A percentile compares a stretch with the other conserved stretches of the same genome.
Evolutionary conservation across 2,113 vertebrate species (phyloP).

Genomic region (Sakesphorus luctuosus): DNA sequence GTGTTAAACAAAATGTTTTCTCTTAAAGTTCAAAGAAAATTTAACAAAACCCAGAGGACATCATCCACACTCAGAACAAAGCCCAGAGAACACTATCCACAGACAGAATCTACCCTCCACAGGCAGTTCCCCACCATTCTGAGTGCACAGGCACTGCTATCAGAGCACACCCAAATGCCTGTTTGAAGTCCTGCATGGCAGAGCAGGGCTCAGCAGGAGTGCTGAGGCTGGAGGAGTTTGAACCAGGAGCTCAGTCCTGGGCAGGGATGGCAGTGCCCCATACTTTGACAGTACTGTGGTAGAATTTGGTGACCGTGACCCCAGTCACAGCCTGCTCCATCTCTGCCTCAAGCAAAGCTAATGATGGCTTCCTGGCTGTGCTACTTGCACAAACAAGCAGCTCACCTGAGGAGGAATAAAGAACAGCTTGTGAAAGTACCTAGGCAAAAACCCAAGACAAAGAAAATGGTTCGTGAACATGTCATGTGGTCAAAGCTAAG

Average conservation of each 20-base stretch:
- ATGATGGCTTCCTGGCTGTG: background rate
- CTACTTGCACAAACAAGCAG: background rate
- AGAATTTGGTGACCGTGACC: background rate
- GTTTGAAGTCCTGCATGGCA: rapidly evolving
- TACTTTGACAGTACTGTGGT: rapidly evolving
- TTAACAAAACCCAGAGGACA: background rate
- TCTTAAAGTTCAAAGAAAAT: background rate
- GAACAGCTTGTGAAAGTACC: background rate
- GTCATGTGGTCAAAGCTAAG: background rate
- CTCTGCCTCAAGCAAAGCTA: background rate
- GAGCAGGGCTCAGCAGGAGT: background rate
- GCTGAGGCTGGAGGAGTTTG: background rate
- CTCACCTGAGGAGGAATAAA: background rate
- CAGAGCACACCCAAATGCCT: background rate
- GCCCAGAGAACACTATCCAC: background rate
- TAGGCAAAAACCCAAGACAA: background rate
- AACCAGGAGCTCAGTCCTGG: background rate
- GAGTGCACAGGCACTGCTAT: rapidly evolving
- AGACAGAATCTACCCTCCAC: background rate
- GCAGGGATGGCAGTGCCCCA: background rate
- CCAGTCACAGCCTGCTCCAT: background rate
- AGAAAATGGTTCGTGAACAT: background rate
- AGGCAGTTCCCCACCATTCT: background rate
- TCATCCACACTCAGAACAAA: background rate
- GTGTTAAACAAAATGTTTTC: background rate